Base-by-base conservation (phyloP, 2,888 invertebrate genomes). In the Drosophila histrio region DNA sequence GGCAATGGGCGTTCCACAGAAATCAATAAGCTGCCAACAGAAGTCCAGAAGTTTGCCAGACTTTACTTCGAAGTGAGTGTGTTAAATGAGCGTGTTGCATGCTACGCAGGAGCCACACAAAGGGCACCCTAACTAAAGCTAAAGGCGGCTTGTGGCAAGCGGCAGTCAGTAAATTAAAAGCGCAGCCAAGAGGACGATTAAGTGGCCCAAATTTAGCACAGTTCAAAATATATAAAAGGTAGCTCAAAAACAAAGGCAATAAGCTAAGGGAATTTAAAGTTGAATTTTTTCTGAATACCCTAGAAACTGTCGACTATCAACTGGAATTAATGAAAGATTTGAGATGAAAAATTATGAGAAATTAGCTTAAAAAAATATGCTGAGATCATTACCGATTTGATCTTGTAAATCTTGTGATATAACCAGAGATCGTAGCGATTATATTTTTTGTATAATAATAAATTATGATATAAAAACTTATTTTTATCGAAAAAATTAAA, bases 1-100 rank as follows among this genome's bases (percentile, higher is more conserved):
- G 49, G 38, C 52, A 34, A 34, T 56, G 58, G 61, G 66, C 49
- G 61, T 52, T 41, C 13, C 41, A 43, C 50, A 32, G 72, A 72
- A 80, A 81, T 83, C 80, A 83, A 81, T 81, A 75, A 81, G 63
- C 58, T 22, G 70, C 62, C 63, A 72, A 56, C 57, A 54, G 61
- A 53, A 54, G 61, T 52, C 47, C 28, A 52, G 46, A 49, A 47
- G 26, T 41, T 19, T 17, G 15, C 36, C 49, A 50, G 58, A 28
- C 43, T 61, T 32, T 8, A 30, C 34, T 47, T 30, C 46, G n/a
- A 34, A 9, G 24, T 53, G 56, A 32, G 39, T 63, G 53, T 56
- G 50, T 44, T 65, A 78, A 77, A 72, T 77, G 80, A 77, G 71
- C 62, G 74, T 68, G 74, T 63, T 63, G 73, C 77, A 74, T 77